Conservation (phyloP, 2,797 vertebrate species). For the Onychomys torridus region DNA sequence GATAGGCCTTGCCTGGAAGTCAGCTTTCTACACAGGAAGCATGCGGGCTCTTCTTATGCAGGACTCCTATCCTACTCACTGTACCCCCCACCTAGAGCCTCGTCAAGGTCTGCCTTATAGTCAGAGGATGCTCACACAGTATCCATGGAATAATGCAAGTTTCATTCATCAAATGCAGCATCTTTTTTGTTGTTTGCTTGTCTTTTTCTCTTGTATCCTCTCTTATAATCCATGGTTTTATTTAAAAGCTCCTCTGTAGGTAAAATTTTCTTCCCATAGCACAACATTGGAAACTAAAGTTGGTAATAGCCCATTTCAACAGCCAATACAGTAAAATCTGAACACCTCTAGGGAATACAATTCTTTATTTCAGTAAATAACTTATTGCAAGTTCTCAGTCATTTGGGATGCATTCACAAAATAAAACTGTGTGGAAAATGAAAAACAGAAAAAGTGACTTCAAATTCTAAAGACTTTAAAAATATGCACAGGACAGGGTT, state of each 20-base stretch:
- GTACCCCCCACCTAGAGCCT: not conserved
- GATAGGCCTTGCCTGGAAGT: not conserved
- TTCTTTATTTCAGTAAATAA: constrained; percentile 60
- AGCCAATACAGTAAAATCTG: constrained; percentile 31
- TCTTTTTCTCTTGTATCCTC: not conserved
- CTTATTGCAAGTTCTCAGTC: constrained; percentile 5
- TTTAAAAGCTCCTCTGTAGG: constrained; percentile 28
- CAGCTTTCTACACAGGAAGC: not conserved
- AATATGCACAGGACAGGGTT: not conserved
- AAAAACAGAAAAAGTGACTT: constrained; percentile 16
- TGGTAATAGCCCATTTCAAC: not conserved
- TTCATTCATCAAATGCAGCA: not conserved
- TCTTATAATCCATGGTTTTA: constrained; percentile 11
- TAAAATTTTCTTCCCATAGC: constrained; percentile 36
- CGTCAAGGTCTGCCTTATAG: not conserved
- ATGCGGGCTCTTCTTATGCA: not conserved
- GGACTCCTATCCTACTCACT: too few relatives aligned
- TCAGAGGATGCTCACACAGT: not conserved
- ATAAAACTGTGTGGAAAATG: not conserved
- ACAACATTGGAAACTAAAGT: constrained; percentile 13
- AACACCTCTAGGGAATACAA: not conserved
- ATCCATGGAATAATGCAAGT: not conserved
- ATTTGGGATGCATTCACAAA: constrained; percentile 62
- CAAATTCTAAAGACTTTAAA: constrained; percentile 12
- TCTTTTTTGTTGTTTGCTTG: not conserved